Evolutionary conservation across 2,797 vertebrate species (phyloP).

Genomic region (Oophaga sylvatica): DNA sequence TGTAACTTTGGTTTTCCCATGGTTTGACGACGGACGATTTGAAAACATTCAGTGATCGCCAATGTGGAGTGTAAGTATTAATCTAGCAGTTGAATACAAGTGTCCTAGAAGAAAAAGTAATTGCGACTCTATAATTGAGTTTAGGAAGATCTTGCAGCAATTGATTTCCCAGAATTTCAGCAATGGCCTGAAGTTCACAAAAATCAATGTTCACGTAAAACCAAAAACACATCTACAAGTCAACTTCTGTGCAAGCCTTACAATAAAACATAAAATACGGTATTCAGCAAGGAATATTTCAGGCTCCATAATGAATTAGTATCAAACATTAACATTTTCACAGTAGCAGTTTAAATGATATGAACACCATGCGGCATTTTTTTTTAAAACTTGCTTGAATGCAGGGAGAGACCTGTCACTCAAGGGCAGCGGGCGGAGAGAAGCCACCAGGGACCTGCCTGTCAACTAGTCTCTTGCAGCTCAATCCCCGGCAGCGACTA

Average conservation of each 20-base stretch:
- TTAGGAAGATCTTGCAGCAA: conserved; percentile 19
- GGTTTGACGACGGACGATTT: background rate
- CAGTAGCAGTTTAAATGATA: background rate
- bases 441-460: no score
- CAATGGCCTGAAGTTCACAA: background rate
- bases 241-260: background rate
- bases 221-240: background rate
- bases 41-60: background rate
- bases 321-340: background rate
- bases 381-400: no score
- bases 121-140: conserved; percentile 5
- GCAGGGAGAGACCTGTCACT: no score
- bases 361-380: background rate
- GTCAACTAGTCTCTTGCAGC: no score
- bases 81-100: background rate
- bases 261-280: no score
- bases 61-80: background rate
- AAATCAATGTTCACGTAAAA: background rate
- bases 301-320: background rate
- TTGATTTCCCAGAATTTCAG: conserved; percentile 25
- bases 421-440: no score
- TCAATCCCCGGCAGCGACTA: no score
- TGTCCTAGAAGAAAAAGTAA: background rate
- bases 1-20: no score
- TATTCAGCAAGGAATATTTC: background rate